Percentiles rank a stretch among this genome's conserved stretches.
Evolutionary conservation across 2,888 invertebrate species (phyloP).

Genomic region (Lordiphosa fenestrarum): DNA sequence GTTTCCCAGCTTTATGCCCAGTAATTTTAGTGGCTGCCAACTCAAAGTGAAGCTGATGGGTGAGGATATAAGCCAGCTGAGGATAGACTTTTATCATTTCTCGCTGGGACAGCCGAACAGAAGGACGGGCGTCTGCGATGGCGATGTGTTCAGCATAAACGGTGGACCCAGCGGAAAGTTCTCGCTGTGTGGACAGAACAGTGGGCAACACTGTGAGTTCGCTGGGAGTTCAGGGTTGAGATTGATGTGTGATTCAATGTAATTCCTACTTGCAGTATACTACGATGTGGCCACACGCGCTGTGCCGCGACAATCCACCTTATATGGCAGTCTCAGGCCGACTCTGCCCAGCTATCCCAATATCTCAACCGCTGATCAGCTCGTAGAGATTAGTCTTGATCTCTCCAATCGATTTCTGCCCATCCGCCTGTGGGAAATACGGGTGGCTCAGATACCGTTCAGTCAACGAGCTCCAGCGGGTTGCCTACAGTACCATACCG

Average conservation of each 20-base stretch:
- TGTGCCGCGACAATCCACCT: conserved; percentile 60
- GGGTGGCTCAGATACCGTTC: conserved; percentile 88
- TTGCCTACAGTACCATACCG: conserved; percentile 88
- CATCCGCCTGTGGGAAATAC: conserved; percentile 89
- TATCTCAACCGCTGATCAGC: conserved; percentile 35
- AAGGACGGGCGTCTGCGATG: conserved; percentile 88
- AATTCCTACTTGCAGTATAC: conserved; percentile 67
- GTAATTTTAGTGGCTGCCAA: conserved; percentile 85
- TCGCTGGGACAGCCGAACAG: conserved; percentile 91
- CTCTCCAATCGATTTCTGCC: conserved; percentile 84
- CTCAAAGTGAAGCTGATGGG: conserved; percentile 88
- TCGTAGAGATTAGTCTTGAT: conserved; percentile 80
- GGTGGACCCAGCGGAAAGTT: conserved; percentile 83
- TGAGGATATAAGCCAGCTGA: conserved; percentile 89
- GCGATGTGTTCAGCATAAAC: conserved; percentile 85
- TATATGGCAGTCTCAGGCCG: conserved; percentile 63
- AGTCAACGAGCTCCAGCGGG: conserved; percentile 88
- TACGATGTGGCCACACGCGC: conserved; percentile 76
- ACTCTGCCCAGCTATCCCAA: conserved; percentile 35
- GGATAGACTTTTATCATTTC: conserved; percentile 91
- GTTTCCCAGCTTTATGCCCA: conserved; percentile 88
- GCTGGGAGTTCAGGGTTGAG: too few relatives aligned
- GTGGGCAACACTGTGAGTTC: conserved; percentile 89
- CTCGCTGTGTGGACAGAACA: conserved; percentile 89
- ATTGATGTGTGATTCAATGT: background rate